Conservation (phyloP, 2,113 vertebrate genomes). For the Sphyrna mokarran region DNA sequence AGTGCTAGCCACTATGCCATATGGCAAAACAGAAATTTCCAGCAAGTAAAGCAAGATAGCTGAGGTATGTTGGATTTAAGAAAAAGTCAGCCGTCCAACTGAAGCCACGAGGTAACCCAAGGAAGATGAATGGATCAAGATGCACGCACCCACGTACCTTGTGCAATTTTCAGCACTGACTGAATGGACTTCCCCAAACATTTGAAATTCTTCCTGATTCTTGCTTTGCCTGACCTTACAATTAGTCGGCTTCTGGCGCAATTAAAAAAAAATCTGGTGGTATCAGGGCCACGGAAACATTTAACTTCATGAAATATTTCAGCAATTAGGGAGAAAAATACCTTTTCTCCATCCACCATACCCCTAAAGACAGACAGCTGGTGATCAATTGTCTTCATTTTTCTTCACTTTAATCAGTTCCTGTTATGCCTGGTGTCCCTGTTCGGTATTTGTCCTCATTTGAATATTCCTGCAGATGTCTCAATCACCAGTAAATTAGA, state of each 20-base stretch:
- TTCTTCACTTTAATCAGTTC: constrained; percentile 32
- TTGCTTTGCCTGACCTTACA: not conserved
- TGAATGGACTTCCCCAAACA: not conserved
- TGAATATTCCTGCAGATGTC: constrained; percentile 35
- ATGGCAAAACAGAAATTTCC: not conserved
- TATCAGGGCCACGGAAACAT: not conserved
- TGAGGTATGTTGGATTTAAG: not conserved
- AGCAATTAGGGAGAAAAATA: not conserved
- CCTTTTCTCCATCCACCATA: not conserved
- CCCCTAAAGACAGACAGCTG: not conserved
- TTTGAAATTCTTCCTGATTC: not conserved
- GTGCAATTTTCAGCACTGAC: not conserved
- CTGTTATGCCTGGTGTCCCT: constrained; percentile 20
- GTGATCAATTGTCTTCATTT: not conserved
- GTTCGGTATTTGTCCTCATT: constrained; percentile 32
- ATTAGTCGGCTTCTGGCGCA: not conserved
- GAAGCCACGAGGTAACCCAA: not conserved
- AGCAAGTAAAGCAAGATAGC: not conserved
- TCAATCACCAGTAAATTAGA: constrained; percentile 38
- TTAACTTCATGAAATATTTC: constrained; percentile 4
- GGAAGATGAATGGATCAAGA: not conserved
- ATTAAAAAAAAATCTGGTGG: not conserved
- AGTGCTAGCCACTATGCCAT: not conserved
- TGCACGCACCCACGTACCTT: not conserved
- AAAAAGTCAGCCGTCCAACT: not conserved